These are phyloP conservation scores for Aplochiton taeniatus DNA, from an alignment of 2,797 vertebrate genomes.

Conservation along the genomic window DNA sequence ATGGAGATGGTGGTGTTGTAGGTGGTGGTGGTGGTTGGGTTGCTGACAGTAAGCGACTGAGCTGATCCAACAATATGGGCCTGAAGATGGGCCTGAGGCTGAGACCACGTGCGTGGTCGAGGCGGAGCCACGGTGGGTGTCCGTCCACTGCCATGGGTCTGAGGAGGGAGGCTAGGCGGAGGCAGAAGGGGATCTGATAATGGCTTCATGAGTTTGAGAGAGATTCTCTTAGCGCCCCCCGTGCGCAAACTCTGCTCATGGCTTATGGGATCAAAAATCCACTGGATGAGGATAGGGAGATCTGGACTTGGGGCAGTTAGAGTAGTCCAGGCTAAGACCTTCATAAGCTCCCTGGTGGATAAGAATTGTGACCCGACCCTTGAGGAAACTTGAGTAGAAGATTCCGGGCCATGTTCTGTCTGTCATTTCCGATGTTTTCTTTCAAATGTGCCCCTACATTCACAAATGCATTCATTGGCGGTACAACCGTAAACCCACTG, in stretches of 20 bases:
- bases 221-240: constrained; percentile 47
- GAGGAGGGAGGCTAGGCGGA: constrained; percentile 22
- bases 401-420: no score
- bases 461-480: no score
- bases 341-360: constrained; percentile 57
- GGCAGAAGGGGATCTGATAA: no score
- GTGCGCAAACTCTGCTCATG: not conserved
- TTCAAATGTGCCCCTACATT: no score
- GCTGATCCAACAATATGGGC: constrained; percentile 28
- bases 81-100: constrained; percentile 11
- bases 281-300: constrained; percentile 56
- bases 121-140: constrained; percentile 45
- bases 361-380: constrained; percentile 52
- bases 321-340: constrained; percentile 56
- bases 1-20: constrained; percentile 13
- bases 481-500: not conserved
- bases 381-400: constrained; percentile 16
- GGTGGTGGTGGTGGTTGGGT: constrained; percentile 6
- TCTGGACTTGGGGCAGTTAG: constrained; percentile 55
- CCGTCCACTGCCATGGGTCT: constrained; percentile 45
- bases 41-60: constrained; percentile 53
- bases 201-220: constrained; percentile 22
- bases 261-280: constrained; percentile 69
- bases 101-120: constrained; percentile 35
- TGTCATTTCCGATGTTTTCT: no score